phyloP scores from a whole-genome alignment of 2,888 invertebrate genomes.

The Clusia tigrina region DNA sequence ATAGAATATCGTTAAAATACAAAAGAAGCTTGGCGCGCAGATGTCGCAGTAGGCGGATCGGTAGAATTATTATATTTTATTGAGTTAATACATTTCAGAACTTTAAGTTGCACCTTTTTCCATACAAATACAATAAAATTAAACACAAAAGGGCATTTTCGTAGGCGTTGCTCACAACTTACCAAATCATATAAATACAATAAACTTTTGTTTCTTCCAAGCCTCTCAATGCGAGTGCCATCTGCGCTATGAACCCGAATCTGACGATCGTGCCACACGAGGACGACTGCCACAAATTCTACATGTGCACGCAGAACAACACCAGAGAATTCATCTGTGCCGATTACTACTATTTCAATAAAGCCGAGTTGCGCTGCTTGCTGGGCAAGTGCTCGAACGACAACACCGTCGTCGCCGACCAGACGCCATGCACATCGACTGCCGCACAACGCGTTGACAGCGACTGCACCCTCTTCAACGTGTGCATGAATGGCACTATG shows the following conservation, averaged over 20 bases:
- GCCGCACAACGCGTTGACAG: constrained; percentile 24
- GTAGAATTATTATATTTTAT: too few relatives aligned
- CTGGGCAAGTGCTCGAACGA: constrained; percentile 31
- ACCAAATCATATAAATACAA: too few relatives aligned
- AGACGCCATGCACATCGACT: not conserved
- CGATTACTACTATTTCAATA: constrained; percentile 36
- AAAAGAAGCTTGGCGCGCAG: too few relatives aligned
- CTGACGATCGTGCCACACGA: constrained; percentile 36
- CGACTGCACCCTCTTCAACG: constrained; percentile 35
- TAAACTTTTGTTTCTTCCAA: not conserved
- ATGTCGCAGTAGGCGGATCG: too few relatives aligned
- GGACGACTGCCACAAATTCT: constrained; percentile 43
- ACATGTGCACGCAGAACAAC: constrained; percentile 37
- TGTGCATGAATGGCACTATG: constrained; percentile 38
- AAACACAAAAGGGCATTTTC: too few relatives aligned
- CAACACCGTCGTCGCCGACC: not conserved
- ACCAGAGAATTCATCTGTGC: constrained; percentile 40
- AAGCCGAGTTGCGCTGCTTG: constrained; percentile 29
- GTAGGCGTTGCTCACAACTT: too few relatives aligned
- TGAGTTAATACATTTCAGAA: too few relatives aligned
- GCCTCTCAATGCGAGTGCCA: not conserved
- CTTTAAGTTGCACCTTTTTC: too few relatives aligned
- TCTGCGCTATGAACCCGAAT: constrained; percentile 24
- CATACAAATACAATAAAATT: too few relatives aligned
- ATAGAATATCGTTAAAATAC: too few relatives aligned